Evolutionary conservation across 2,888 invertebrate genomes (phyloP).

Genomic region (Conus canariensis): DNA sequence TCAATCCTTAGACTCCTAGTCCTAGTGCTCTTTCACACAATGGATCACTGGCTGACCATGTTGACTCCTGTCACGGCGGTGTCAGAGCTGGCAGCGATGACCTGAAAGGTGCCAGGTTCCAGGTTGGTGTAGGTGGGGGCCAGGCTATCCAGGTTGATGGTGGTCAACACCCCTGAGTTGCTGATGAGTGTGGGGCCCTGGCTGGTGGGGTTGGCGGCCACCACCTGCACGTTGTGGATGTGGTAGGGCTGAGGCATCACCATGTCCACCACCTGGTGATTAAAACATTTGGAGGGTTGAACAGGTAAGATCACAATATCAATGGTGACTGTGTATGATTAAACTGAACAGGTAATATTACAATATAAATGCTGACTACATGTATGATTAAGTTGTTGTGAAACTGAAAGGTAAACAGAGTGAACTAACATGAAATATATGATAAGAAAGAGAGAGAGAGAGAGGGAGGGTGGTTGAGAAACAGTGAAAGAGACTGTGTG

Average conservation of each 20-base stretch:
- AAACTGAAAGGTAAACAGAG: too few species aligned
- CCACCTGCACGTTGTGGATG: conserved; percentile 29
- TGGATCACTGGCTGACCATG: conserved; percentile 11
- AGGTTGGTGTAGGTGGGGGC: conserved; percentile 8
- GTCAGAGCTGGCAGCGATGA: background rate
- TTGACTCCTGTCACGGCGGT: background rate
- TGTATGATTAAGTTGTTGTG: too few species aligned
- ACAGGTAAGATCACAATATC: background rate
- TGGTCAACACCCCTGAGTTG: conserved; percentile 6
- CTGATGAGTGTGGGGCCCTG: background rate
- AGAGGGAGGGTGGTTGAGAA: too few species aligned
- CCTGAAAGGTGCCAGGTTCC: background rate
- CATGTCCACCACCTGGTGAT: conserved; percentile 29
- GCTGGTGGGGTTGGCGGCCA: background rate
- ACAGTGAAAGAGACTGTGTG: background rate
- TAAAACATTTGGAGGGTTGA: background rate
- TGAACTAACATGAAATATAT: too few species aligned
- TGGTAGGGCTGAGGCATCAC: conserved; percentile 16
- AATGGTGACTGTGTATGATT: background rate
- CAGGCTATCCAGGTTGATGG: conserved; percentile 18
- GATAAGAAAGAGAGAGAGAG: too few species aligned
- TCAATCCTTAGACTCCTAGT: too few species aligned
- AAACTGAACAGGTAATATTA: too few species aligned
- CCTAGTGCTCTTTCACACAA: too few species aligned
- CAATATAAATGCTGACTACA: background rate